Conservation (phyloP, 2,113 vertebrate species). For the Hydrochoerus hydrochaeris region DNA sequence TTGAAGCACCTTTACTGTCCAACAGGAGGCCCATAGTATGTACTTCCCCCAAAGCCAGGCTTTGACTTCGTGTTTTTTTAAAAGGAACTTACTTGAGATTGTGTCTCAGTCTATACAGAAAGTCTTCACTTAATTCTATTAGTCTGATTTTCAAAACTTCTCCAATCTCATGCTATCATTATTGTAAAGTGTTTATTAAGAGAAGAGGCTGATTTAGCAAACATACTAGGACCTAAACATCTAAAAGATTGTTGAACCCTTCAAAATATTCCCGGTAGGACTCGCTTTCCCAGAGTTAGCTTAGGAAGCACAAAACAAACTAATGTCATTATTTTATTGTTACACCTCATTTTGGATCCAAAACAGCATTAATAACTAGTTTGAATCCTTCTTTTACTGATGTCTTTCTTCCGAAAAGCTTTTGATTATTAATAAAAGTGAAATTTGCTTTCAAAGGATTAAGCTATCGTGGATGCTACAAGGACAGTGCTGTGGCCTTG, state of each 20-base stretch:
- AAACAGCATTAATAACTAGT: background rate
- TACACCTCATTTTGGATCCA: conserved; percentile 31
- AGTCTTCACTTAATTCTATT: conserved; percentile 34
- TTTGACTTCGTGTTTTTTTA: conserved; percentile 10
- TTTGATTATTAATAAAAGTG: conserved; percentile 41
- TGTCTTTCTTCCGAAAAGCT: conserved; percentile 6
- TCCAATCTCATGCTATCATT: background rate
- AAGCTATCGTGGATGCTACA: background rate
- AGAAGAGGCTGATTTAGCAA: conserved; percentile 46
- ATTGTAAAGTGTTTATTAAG: conserved; percentile 50
- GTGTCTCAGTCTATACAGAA: background rate
- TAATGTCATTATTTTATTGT: conserved; percentile 12
- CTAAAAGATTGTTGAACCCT: background rate
- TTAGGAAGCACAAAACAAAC: background rate
- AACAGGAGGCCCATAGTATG: background rate
- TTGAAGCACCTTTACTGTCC: background rate
- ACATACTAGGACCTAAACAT: conserved; percentile 18
- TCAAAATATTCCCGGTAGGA: conserved; percentile 16
- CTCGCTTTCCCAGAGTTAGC: background rate
- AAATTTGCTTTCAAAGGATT: conserved; percentile 43
- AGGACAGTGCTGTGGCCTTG: background rate
- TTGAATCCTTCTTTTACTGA: background rate
- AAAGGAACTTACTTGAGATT: conserved; percentile 22
- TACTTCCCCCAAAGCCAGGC: background rate
- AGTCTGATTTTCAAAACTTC: conserved; percentile 42